Percentiles rank a stretch among this genome's conserved stretches.
Evolutionary conservation across 2,888 invertebrate genomes (phyloP).

Genomic region (Desoria tigrina): DNA sequence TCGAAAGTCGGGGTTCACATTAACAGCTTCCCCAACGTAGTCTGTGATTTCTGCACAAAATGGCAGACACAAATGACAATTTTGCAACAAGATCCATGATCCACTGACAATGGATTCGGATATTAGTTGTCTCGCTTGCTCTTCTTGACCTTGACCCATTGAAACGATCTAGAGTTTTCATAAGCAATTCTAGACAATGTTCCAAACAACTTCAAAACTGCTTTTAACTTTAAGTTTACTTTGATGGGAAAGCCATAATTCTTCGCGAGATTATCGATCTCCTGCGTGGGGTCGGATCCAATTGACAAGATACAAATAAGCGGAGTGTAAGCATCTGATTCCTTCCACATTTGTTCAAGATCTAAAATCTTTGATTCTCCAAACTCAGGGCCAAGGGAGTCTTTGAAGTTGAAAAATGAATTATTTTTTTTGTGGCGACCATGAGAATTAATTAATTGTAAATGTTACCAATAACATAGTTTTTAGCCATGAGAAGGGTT

Average conservation of each 20-base stretch:
- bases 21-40: slow-evolving; percentile 81
- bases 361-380: slow-evolving; percentile 90
- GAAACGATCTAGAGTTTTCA: slow-evolving; percentile 72
- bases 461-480: slow-evolving; percentile 75
- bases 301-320: slow-evolving; percentile 88
- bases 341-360: slow-evolving; percentile 75
- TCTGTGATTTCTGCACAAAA: slow-evolving; percentile 95
- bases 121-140: slow-evolving; percentile 80
- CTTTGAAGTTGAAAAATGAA: slow-evolving; percentile 58
- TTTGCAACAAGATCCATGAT: slow-evolving; percentile 91
- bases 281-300: slow-evolving; percentile 88
- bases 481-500: slow-evolving; percentile 87
- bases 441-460: slow-evolving; percentile 28
- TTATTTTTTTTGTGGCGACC: background rate
- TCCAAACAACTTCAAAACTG: background rate
- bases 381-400: slow-evolving; percentile 82
- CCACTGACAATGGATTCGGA: slow-evolving; percentile 63
- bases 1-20: slow-evolving; percentile 86
- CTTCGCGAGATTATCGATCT: slow-evolving; percentile 87
- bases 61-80: slow-evolving; percentile 89
- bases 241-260: slow-evolving; percentile 65
- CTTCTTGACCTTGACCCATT: slow-evolving; percentile 96
- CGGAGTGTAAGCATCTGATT: slow-evolving; percentile 84
- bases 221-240: slow-evolving; percentile 15
- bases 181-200: background rate